Base-by-base conservation (phyloP, 2,888 invertebrate genomes). In the Leucoma salicis region DNA sequence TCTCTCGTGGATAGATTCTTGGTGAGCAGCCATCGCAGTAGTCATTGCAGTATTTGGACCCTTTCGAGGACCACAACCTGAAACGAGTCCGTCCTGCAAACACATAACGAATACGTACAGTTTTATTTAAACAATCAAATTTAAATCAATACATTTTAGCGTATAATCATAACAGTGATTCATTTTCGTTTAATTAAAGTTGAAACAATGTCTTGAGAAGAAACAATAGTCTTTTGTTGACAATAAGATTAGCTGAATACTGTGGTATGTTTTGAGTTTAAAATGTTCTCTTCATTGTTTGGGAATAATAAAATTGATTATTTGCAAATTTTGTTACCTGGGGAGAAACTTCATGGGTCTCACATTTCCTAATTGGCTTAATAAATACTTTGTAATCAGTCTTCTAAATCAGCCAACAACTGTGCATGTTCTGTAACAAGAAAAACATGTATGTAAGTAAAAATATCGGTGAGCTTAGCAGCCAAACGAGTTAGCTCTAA, bases 1-100 rank as follows among this genome's bases (percentile, higher is more conserved):
- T 73, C 89, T 79, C 75, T 90, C 90, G 63, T 90, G 90, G 71
- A 90, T 82, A 52, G 89, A 83, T 76, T 90, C 90, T 66, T 90
- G 91, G 69, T 90, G 90, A 50, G 90, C 88, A 57, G 90, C 90
- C 88, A 91, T 90, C 74, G 91, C 83, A 82, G 91, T 85, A 90
- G 91, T 91, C 90, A 90, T 90, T 74, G 87, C 90, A 86, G 76
- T 73, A 62, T 65, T 74, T 74, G 76, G 77, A 75, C 80, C 76
- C 79, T 72, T 73, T 68, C 76, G 63, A 66, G 73, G 69, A 63
- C 60, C 71, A 66, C 73, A 70, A 75, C 74, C 72, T 75, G 74
- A 80, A 78, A 72, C 75, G 76, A 80, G 81, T 74, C 84, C 83
- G 73, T 67, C 75, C 88, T 88, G 78, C 31, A 37, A 56, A 62